These are phyloP conservation scores for Aix galericulata DNA, from an alignment of 2,113 vertebrate species.

Conservation along the genomic window DNA sequence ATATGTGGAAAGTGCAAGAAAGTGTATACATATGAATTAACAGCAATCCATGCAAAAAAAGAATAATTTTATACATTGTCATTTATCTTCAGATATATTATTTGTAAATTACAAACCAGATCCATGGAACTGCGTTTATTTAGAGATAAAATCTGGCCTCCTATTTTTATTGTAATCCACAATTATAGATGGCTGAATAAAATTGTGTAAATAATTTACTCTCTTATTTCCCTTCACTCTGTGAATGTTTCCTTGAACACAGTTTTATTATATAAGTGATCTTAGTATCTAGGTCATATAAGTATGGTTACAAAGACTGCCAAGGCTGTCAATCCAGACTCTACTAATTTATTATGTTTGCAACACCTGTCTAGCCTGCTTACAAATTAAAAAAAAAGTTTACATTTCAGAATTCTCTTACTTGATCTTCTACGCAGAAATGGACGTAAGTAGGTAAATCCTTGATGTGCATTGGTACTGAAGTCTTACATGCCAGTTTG, in stretches of 20 bases:
- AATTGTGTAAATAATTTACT: background rate
- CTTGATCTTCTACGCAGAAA: background rate
- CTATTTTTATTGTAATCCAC: background rate
- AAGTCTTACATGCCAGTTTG: background rate
- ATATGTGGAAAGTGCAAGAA: background rate
- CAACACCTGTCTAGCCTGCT: background rate
- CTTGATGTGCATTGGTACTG: background rate
- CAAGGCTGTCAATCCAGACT: background rate
- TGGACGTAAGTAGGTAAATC: background rate
- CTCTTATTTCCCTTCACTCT: background rate
- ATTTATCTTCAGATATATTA: background rate
- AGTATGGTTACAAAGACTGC: background rate
- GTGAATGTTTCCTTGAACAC: background rate
- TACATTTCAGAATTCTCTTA: background rate
- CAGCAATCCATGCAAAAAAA: background rate
- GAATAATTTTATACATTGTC: background rate
- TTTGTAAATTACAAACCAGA: background rate
- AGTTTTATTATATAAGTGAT: background rate
- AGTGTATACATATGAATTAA: background rate
- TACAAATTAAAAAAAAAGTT: background rate
- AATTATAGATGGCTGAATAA: background rate
- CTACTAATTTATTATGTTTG: background rate
- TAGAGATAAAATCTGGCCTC: background rate
- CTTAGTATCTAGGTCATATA: background rate
- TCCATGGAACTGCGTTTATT: background rate